Evolutionary conservation across 2,113 vertebrate genomes (phyloP), one percentile per base, ranked within the genome.

Genomic region (Melozone crissalis): DNA sequence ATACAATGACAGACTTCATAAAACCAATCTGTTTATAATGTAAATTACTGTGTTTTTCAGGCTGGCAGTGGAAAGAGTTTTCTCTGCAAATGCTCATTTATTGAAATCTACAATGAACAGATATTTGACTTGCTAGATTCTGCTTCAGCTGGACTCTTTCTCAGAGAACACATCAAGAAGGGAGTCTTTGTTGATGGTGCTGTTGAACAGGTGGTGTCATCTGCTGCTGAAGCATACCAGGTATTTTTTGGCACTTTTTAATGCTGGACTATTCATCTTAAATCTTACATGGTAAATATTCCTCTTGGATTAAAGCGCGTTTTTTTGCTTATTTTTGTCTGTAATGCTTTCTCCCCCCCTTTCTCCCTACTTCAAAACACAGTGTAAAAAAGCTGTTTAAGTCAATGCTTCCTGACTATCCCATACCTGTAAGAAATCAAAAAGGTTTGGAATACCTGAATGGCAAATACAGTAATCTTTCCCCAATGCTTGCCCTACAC

Each of bases 71-170:
- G 97, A 27, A 99, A 99, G 97, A 99, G 98, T 91, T 99, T 99
- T 96, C 98, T 99, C 44, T 99, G 99, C 95, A 99, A 99, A 95
- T 99, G 99, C 90, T 99, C 99, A 10, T 99, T 99, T 91, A 99
- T 99, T 81, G 99, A 99, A 96, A 99, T 99, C 92, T 99, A 99
- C 98, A 99, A 99, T 4, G 99, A 99, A 75, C 99, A 99, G 97
- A 99, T 99, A 90, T 99, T 98, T 92, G 99, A 99, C 94, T 98
- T 99, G 11, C 94, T 99, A 96, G 99, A 99, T 96, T 98, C 99
- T 8, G 99, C 99, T 15, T 99, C 99, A 7, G 95, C 98, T 54
- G 99, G 98, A 74, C 98, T 99, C 11, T 99, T 99, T 73, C 97
- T 99, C 54, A 97, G 99, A 79, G 99, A 99, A n/a, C 99, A 99